phyloP scores from a whole-genome alignment of 2,888 invertebrate species.

The Ochropleura leucogaster region DNA sequence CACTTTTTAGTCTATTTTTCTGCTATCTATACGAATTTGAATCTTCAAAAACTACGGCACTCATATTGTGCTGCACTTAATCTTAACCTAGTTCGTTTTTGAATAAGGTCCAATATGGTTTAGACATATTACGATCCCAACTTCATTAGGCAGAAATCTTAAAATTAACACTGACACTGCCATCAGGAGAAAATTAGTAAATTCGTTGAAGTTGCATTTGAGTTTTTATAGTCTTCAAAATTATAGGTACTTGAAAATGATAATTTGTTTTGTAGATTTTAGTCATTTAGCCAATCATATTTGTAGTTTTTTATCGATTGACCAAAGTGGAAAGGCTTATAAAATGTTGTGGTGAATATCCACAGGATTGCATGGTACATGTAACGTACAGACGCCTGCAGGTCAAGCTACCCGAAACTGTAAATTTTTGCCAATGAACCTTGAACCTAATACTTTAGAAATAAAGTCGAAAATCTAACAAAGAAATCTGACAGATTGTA shows the following conservation, averaged over 20 bases:
- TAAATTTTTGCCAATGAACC: too few relatives aligned
- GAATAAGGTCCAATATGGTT: background rate
- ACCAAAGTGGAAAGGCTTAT: background rate
- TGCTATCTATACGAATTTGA: background rate
- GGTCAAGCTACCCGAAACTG: too few relatives aligned
- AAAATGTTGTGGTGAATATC: background rate
- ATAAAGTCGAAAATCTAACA: too few relatives aligned
- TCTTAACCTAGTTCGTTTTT: background rate
- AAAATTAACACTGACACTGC: constrained; percentile 26
- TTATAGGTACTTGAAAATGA: background rate
- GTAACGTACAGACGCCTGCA: too few relatives aligned
- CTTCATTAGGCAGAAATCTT: constrained; percentile 3
- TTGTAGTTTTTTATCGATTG: background rate
- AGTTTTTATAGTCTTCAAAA: background rate
- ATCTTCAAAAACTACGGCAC: background rate
- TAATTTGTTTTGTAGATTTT: constrained; percentile 18
- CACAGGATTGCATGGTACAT: background rate
- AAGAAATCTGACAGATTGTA: too few relatives aligned
- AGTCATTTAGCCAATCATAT: background rate
- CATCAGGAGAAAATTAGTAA: constrained; percentile 16
- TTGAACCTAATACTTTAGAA: too few relatives aligned
- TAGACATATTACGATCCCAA: background rate
- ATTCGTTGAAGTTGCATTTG: background rate
- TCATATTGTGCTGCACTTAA: background rate
- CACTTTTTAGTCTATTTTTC: constrained; percentile 5